phyloP scores from a whole-genome alignment of 2,888 invertebrate genomes.

The Megaustenia siamemsis region DNA sequence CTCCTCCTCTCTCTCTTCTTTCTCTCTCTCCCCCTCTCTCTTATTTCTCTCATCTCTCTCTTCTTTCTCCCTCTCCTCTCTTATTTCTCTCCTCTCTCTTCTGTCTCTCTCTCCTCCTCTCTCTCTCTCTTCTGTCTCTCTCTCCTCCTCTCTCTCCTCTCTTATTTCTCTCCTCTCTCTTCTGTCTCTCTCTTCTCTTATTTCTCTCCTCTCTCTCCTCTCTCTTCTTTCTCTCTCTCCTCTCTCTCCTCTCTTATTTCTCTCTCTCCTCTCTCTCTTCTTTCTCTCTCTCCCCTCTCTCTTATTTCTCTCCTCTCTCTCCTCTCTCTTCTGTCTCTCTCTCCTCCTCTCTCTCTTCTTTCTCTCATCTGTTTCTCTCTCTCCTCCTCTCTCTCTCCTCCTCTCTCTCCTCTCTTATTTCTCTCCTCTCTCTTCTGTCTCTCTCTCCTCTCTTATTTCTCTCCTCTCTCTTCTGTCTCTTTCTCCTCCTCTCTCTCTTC shows the following conservation, averaged over 20 bases:
- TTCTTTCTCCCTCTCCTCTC: background rate
- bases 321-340: no score
- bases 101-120: no score
- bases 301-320: no score
- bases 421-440: background rate
- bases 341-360: background rate
- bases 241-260: background rate
- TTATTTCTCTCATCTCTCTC: background rate
- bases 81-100: background rate
- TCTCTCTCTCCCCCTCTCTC: background rate
- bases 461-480: no score
- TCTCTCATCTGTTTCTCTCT: constrained; percentile 11
- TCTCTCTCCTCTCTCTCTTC: no score
- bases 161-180: no score
- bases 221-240: no score
- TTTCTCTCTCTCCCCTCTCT: no score
- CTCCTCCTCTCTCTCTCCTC: background rate
- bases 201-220: background rate
- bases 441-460: background rate
- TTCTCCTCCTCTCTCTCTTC: no score
- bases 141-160: background rate
- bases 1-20: no score
- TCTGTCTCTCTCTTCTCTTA: background rate
- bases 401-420: no score
- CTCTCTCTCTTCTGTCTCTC: no score